Conservation (phyloP, 2,888 invertebrate genomes). For the Monopis laevigella region DNA sequence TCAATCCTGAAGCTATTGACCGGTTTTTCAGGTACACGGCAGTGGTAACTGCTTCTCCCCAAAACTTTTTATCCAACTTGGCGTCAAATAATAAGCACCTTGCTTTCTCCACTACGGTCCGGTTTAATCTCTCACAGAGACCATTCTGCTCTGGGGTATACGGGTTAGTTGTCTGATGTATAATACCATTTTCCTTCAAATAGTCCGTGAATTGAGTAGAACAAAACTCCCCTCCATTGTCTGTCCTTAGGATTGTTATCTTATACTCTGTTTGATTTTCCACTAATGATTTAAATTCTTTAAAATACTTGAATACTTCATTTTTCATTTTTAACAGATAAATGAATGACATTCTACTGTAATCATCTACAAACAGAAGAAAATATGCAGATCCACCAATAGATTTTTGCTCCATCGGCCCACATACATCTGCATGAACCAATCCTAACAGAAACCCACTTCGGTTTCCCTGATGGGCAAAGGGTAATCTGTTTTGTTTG, state of each 20-base stretch:
- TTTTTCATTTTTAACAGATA: constrained; percentile 9
- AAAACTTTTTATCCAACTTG: not conserved
- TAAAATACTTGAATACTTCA: constrained; percentile 10
- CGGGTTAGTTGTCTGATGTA: not conserved
- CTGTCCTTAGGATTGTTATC: not conserved
- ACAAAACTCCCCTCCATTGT: constrained; percentile 20
- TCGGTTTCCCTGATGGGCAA: constrained; percentile 1
- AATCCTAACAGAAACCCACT: not conserved
- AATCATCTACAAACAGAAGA: constrained; percentile 12
- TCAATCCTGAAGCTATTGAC: constrained; percentile 12
- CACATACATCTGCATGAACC: constrained; percentile 13
- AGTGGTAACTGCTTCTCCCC: not conserved
- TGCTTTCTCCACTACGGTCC: constrained; percentile 22
- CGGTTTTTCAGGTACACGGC: constrained; percentile 10
- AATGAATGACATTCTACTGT: constrained; percentile 10
- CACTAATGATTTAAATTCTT: constrained; percentile 3
- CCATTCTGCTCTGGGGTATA: constrained; percentile 12
- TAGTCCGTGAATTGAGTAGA: constrained; percentile 20
- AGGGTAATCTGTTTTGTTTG: constrained; percentile 3
- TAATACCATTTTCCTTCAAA: not conserved
- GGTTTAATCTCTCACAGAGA: constrained; percentile 23
- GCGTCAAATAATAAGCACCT: not conserved
- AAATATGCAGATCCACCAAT: constrained; percentile 12
- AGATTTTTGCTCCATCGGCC: constrained; percentile 10
- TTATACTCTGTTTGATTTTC: not conserved